Evolutionary conservation across 2,797 vertebrate genomes (phyloP).

Genomic region (Hylomyscus alleni): DNA sequence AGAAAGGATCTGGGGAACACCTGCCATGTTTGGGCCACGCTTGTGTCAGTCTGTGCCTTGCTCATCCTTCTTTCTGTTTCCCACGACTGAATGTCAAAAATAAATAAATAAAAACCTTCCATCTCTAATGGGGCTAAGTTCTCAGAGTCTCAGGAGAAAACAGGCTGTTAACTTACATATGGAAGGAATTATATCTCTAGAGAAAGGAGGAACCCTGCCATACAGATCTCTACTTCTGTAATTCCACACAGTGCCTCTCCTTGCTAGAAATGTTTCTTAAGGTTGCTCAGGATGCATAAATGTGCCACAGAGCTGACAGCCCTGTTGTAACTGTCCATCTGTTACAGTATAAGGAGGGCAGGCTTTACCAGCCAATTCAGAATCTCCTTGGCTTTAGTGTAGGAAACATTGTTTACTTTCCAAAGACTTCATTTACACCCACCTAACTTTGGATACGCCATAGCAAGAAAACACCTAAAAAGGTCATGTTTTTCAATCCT

Average conservation of each 20-base stretch:
- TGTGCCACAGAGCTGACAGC: background rate
- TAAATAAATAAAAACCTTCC: background rate
- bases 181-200: background rate
- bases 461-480: background rate
- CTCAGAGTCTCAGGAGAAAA: background rate
- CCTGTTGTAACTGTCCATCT: background rate
- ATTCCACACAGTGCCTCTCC: background rate
- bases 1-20: background rate
- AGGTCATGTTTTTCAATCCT: background rate
- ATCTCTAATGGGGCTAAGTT: background rate
- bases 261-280: background rate
- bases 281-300: background rate
- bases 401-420: background rate
- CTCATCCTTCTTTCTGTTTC: background rate
- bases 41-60: background rate
- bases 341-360: background rate
- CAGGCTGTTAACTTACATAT: background rate
- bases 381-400: background rate
- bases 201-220: background rate
- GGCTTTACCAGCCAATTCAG: background rate
- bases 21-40: too few species aligned
- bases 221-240: background rate
- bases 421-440: slow-evolving; percentile 18
- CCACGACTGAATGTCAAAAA: background rate
- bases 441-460: background rate